Evolutionary conservation across 2,888 invertebrate genomes (phyloP), one percentile per base, ranked within the genome.

Genomic region (Lasioglossum oenotherae): DNA sequence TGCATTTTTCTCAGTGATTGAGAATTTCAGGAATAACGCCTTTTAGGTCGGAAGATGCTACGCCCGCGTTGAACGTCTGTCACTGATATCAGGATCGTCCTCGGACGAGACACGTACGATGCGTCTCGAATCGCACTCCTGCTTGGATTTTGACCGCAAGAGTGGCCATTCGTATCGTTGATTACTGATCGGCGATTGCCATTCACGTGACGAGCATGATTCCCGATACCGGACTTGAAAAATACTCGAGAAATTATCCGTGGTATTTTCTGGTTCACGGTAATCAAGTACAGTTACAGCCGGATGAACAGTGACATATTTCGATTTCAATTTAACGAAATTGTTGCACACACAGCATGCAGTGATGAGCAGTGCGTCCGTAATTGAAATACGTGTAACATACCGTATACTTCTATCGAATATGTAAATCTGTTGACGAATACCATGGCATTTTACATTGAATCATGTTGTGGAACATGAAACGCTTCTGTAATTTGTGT

Each of bases 231-330:
- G 10, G 53, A 57, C 53, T 57, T n/a, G 53, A 57, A n/a, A 57
- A 60, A 80, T 67, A 77, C 46, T 41, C 73, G 46, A 73, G 81
- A 84, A 86, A 87, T 87, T 82, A 82, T 86, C 82, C 78, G 35
- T 69, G 82, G 60, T 80, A 78, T 80, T 82, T 85, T 80, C 74
- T 74, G 80, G 75, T 57, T 71, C 85, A 60, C 74, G 75, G 80
- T 73, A 87, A 87, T 87, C 85, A 87, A 87, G 85, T 87, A 85
- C 87, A 87, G 85, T 87, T 87, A 87, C 75, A 69, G 35, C 19
- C 85, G 35, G 41, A 77, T 38, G 35, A 35, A 71, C n/a, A 49
- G 35, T 49, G 53, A 78, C 77, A 41, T n/a, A 10, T 57, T 53
- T 57, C 53, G 53, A 57, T 3, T 57, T 82, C 74, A 74, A 79